These are phyloP conservation scores for Cataglyphis hispanica DNA, from an alignment of 1,140 invertebrate species.

Conservation along the genomic window DNA sequence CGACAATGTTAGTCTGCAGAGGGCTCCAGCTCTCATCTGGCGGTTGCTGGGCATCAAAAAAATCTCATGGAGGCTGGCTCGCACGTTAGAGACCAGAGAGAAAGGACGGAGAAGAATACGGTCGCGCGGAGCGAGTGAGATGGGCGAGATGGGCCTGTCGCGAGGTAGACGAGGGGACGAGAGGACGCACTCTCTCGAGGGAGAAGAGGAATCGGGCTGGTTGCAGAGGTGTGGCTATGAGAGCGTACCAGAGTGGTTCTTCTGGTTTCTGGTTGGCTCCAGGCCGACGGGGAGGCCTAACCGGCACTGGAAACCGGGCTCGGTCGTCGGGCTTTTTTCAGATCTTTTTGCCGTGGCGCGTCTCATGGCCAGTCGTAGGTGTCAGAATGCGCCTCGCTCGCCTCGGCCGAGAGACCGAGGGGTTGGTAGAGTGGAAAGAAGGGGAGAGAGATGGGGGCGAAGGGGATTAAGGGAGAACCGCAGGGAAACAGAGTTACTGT, in stretches of 20 bases:
- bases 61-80: slow-evolving; percentile 65
- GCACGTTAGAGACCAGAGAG: slow-evolving; percentile 65
- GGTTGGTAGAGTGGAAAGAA: slow-evolving; percentile 22
- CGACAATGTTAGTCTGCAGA: slow-evolving; percentile 76
- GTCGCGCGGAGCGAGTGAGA: slow-evolving; percentile 19
- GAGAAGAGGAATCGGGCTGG: slow-evolving; percentile 72
- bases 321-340: slow-evolving; percentile 67
- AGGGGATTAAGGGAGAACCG: slow-evolving; percentile 45
- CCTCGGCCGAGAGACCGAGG: slow-evolving; percentile 50
- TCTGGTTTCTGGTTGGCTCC: slow-evolving; percentile 86
- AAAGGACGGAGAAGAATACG: slow-evolving; percentile 69
- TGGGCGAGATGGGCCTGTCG: slow-evolving; percentile 11
- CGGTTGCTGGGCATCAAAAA: slow-evolving; percentile 65
- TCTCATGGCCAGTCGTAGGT: slow-evolving; percentile 82
- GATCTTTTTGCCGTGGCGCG: slow-evolving; percentile 72
- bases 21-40: slow-evolving; percentile 83
- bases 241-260: slow-evolving; percentile 82
- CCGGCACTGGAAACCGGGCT: slow-evolving; percentile 76
- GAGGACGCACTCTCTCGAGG: slow-evolving; percentile 58
- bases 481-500: slow-evolving; percentile 66
- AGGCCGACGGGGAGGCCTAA: slow-evolving; percentile 85
- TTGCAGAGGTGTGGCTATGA: slow-evolving; percentile 86
- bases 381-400: slow-evolving; percentile 83
- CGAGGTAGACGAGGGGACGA: slow-evolving; percentile 59
- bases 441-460: neutral